Conservation (phyloP, 1,140 invertebrate genomes). For the Drosophila bocki region DNA sequence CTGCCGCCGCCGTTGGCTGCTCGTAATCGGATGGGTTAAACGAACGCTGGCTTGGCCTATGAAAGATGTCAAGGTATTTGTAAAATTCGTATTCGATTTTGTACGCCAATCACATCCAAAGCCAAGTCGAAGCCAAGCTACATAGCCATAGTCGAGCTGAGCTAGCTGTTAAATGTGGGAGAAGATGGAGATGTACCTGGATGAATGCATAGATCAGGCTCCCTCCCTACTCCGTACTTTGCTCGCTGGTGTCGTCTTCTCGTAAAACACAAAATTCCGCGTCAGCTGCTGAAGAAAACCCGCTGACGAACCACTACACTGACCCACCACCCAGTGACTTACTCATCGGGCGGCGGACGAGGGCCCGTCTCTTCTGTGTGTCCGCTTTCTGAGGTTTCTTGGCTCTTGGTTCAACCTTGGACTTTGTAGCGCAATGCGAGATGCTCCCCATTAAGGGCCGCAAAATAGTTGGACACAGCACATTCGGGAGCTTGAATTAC, state of each 20-base stretch:
- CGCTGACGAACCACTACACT: too few species aligned
- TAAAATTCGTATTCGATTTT: constrained; percentile 67
- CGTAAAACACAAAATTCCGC: too few species aligned
- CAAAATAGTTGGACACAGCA: constrained; percentile 24
- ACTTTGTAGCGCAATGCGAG: constrained; percentile 62
- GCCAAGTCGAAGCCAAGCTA: neutral
- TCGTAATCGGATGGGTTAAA: constrained; percentile 69
- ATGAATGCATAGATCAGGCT: too few species aligned
- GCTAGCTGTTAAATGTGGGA: too few species aligned
- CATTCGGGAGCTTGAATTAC: constrained; percentile 35
- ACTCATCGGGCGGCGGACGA: neutral
- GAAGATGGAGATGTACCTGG: too few species aligned
- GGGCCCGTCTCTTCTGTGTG: neutral
- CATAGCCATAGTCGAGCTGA: too few species aligned
- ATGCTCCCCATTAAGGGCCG: constrained; percentile 65
- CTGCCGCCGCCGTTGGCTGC: constrained; percentile 9
- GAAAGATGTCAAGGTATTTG: constrained; percentile 83
- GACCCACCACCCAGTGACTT: too few species aligned
- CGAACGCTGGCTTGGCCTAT: constrained; percentile 73
- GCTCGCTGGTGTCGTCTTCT: too few species aligned
- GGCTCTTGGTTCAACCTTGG: constrained; percentile 61
- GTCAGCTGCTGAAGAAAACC: too few species aligned
- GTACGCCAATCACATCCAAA: constrained; percentile 64
- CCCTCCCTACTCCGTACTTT: too few species aligned
- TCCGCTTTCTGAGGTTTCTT: neutral